Conservation (phyloP, 2,888 invertebrate genomes). For the Epinotia ramella region DNA sequence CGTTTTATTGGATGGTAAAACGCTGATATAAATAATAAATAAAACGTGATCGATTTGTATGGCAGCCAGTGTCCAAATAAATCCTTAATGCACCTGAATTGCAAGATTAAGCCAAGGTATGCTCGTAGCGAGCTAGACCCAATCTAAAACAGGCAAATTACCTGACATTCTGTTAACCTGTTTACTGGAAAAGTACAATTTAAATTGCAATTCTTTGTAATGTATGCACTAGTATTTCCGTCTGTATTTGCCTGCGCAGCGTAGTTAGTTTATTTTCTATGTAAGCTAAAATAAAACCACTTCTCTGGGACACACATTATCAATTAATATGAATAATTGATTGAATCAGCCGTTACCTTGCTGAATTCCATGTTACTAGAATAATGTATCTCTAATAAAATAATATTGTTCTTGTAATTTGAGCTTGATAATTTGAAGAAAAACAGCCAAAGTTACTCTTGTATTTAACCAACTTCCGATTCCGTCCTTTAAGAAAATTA, state of each 20-base stretch:
- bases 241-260: neutral
- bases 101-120: slow-evolving; percentile 28
- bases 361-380: too few relatives aligned
- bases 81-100: slow-evolving; percentile 5
- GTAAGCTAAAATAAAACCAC: neutral
- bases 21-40: too few relatives aligned
- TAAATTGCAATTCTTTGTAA: slow-evolving; percentile 2
- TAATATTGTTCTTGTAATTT: too few relatives aligned
- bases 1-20: too few relatives aligned
- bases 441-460: too few relatives aligned
- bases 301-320: too few relatives aligned
- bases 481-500: too few relatives aligned
- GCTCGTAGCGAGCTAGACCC: slow-evolving; percentile 16
- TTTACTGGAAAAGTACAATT: slow-evolving; percentile 1
- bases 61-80: neutral
- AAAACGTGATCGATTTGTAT: neutral
- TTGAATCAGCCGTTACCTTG: too few relatives aligned
- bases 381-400: too few relatives aligned
- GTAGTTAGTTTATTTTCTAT: too few relatives aligned
- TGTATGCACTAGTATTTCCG: neutral
- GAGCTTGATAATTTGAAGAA: too few relatives aligned
- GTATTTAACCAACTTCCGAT: too few relatives aligned
- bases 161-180: slow-evolving; percentile 1
- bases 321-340: neutral
- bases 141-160: slow-evolving; percentile 25